Percentiles rank a stretch among this genome's conserved stretches.
These are phyloP conservation scores for Sylvilagus floridanus DNA, from an alignment of 2,797 vertebrate genomes.

Conservation along the genomic window DNA sequence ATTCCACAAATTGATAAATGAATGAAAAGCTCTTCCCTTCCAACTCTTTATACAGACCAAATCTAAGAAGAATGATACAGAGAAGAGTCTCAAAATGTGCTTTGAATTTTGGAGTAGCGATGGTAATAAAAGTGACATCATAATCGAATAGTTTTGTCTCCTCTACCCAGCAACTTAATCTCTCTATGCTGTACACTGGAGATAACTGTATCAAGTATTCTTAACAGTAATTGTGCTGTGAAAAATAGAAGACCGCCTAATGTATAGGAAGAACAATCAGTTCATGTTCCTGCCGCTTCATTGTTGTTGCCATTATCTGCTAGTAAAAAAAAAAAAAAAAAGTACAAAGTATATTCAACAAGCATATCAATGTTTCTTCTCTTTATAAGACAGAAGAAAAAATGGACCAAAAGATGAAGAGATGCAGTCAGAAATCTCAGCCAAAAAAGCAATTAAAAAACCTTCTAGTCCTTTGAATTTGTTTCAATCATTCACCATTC, in stretches of 20 bases:
- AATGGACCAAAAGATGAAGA: neutral
- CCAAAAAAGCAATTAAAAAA: neutral
- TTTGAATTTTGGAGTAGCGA: neutral
- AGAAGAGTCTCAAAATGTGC: neutral
- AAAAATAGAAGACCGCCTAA: neutral
- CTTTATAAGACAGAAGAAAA: constrained; percentile 17
- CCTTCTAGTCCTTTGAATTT: neutral
- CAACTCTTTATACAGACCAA: neutral
- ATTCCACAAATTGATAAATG: constrained; percentile 46
- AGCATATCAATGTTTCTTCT: neutral
- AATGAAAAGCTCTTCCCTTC: constrained; percentile 47
- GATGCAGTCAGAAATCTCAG: neutral
- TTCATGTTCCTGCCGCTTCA: neutral
- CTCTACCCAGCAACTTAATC: neutral
- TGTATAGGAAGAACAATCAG: neutral
- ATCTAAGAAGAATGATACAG: neutral
- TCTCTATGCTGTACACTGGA: neutral
- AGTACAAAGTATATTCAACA: neutral
- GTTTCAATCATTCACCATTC: neutral
- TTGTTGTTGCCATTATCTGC: neutral
- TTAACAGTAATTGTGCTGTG: neutral
- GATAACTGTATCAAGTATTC: neutral
- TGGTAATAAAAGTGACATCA: neutral
- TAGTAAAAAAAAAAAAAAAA: neutral
- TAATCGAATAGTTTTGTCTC: neutral